Base-by-base conservation (phyloP, 2,113 vertebrate species). In the Sterna hirundo region DNA sequence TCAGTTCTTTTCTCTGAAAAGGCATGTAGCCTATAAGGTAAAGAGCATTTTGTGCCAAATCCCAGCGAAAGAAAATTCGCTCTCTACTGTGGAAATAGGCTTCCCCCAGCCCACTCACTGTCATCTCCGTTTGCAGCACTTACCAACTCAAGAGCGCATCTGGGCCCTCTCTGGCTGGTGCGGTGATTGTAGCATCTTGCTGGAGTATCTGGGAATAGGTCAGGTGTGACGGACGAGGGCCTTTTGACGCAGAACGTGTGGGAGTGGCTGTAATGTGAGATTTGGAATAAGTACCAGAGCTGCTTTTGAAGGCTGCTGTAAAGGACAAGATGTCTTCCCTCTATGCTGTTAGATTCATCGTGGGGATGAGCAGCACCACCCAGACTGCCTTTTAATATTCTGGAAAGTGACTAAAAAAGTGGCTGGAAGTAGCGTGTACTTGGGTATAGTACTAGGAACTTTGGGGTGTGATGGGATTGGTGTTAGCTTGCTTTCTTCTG, bases 201-300 rank as follows among this genome's bases (percentile, higher is more conserved):
- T 65, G 80, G 92, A 90, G 90, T 93, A 54, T 65, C 93, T 96
- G 96, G 92, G 94, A 96, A 79, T 64, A 97, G 95, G 86, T 96
- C 93, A 92, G 94, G 94, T 85, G 90, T 95, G 95, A 87, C 80
- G 51, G 93, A 51, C 77, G 3, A 55, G 83, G 81, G 81, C 92
- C 85, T 65, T 78, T 81, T 90, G 96, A 96, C 94, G 93, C 95
- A 96, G 93, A 30, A 58, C 9, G 2, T 11, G 96, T 82, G 91
- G 96, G 90, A 93, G 52, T 66, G 88, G 84, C 88, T 91, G 88
- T 95, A 93, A 95, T 4, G 88, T 96, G 90, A 83, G 83, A 94
- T 88, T 94, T 42, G 93, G 49, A 74, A 40, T 77, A 58, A 90
- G 94, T 74, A 86, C 88, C 62, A 23, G 71, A 75, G 80, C 66